These are phyloP conservation scores for Stercorarius parasiticus DNA, from an alignment of 2,113 vertebrate genomes.

Conservation along the genomic window DNA sequence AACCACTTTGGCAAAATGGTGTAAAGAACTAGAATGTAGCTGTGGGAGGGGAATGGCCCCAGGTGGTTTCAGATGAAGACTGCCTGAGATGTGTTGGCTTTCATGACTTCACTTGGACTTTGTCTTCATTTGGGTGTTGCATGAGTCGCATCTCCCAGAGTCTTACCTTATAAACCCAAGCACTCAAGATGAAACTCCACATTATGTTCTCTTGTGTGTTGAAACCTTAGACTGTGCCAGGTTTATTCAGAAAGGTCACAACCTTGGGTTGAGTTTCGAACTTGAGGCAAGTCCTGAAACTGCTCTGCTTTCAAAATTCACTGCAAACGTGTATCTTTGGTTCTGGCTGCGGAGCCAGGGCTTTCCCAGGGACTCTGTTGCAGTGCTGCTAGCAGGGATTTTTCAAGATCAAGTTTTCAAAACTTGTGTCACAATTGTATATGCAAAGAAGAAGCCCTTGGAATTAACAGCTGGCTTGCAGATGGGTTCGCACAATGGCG, in stretches of 20 bases:
- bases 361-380: not conserved
- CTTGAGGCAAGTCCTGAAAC: conserved; percentile 4
- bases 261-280: not conserved
- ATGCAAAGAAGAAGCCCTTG: not conserved
- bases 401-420: conserved; percentile 18
- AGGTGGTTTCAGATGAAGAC: not conserved
- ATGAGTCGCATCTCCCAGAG: not conserved
- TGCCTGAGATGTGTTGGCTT: not conserved
- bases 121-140: not conserved
- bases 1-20: not conserved
- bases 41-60: not conserved
- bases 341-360: not conserved
- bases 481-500: conserved; percentile 31
- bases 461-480: conserved; percentile 52
- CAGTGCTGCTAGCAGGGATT: not conserved
- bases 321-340: not conserved
- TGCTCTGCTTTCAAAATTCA: conserved; percentile 8
- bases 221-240: not conserved
- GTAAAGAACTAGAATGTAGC: not conserved
- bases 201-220: not conserved
- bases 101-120: not conserved
- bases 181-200: not conserved
- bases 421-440: conserved; percentile 24
- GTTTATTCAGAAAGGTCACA: not conserved
- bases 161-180: not conserved